These are phyloP conservation scores for Harpalus rufipes DNA, from an alignment of 2,888 invertebrate genomes.

Conservation along the genomic window DNA sequence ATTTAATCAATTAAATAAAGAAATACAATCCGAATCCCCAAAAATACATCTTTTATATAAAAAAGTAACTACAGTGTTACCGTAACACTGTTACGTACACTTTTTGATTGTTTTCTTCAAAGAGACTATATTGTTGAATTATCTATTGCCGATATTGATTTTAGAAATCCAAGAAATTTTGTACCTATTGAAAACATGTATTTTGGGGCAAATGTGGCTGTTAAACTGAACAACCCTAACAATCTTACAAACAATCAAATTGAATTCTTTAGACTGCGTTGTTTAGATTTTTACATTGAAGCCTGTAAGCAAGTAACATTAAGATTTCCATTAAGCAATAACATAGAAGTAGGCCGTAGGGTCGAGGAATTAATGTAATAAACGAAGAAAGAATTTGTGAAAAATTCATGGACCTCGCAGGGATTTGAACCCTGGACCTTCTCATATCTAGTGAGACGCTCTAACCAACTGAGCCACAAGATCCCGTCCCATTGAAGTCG, in stretches of 20 bases:
- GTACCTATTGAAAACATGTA: no score
- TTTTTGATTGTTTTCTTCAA: conserved; percentile 57
- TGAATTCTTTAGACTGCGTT: conserved; percentile 12
- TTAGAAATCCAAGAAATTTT: no score
- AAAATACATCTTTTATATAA: conserved; percentile 27
- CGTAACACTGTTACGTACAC: background rate
- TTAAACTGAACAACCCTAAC: conserved; percentile 9
- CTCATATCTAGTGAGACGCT: no score
- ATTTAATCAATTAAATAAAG: conserved; percentile 56
- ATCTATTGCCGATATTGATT: no score
- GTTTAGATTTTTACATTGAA: conserved; percentile 40
- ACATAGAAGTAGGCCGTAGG: no score
- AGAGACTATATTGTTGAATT: conserved; percentile 39
- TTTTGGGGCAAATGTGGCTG: conserved; percentile 60
- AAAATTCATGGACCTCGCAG: no score
- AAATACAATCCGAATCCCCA: conserved; percentile 60
- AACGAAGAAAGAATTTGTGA: no score
- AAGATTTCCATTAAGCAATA: conserved; percentile 53
- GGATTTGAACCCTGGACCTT: no score
- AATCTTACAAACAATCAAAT: background rate
- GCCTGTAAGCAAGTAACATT: conserved; percentile 19
- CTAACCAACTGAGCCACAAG: no score
- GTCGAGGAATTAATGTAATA: no score
- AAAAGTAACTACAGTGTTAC: conserved; percentile 29
- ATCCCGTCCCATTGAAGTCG: no score